Evolutionary conservation across 2,797 vertebrate genomes (phyloP), one percentile per base, ranked within the genome.

Genomic region (Peromyscus attwateri): DNA sequence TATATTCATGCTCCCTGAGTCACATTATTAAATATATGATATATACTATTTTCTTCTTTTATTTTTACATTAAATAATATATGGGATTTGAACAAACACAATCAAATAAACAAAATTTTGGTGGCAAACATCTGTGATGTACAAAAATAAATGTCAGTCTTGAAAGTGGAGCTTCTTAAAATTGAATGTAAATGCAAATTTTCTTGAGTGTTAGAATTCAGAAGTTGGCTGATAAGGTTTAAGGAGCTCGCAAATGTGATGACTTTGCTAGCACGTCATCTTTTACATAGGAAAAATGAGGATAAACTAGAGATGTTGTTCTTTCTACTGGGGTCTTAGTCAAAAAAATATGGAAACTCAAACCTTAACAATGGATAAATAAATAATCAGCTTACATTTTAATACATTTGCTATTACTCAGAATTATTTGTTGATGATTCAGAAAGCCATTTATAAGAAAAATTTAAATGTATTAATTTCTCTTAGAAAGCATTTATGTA

Each of bases 371-470:
- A 13, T 16, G 10, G 7, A 49, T 64, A 40, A 52, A 21, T 34
- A 7, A 8, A 43, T 85, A 49, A 60, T 29, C 37, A 6, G 23
- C 23, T 91, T 66, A 29, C 55, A 14, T 43, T 57, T 88, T 60
- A 89, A 29, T 60, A 17, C 87, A 73, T 83, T 75, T 46, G 1
- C 89, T 17, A 23, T 87, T 34, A 92, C 52, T 96, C 12, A 46
- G 43, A 94, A 79, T 34, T 12, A 49, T 87, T 92, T 95, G 2
- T 4, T 73, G 10, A 43, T 68, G 4, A 55, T 92, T 94, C 23
- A 84, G 89, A 87, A 92, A 89, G 17, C 25, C 76, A 60, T 5
- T 68, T 68, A 66, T 55, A 49, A 95, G 49, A 89, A 95, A 91
- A 68, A 62, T 52, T 90, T 92, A 70, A 81, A 60, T 55, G 11